Conservation (phyloP, 2,888 invertebrate genomes). For the Ophion slaviceki region DNA sequence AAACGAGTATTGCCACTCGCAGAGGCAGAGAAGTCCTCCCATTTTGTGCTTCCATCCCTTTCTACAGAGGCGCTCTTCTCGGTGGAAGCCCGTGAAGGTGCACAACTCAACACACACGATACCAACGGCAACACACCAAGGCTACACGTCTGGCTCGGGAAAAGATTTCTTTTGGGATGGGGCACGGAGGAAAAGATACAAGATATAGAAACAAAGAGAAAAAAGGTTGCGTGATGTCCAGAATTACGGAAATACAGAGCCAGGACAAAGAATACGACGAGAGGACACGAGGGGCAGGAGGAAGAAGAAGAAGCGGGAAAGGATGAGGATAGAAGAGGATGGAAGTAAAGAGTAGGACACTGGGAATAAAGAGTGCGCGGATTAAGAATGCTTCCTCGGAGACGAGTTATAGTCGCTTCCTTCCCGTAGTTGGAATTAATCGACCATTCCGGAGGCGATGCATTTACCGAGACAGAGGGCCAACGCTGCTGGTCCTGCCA, state of each 20-base stretch:
- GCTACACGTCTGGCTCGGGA: conserved; percentile 57
- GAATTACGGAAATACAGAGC: conserved; percentile 66
- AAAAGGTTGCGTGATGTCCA: conserved; percentile 50
- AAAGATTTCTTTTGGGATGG: conserved; percentile 73
- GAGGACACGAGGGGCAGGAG: conserved; percentile 45
- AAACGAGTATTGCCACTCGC: conserved; percentile 76
- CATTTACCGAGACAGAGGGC: conserved; percentile 81
- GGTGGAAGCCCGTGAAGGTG: conserved; percentile 73
- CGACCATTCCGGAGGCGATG: conserved; percentile 82
- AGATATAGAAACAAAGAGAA: conserved; percentile 58
- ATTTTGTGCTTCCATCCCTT: conserved; percentile 47
- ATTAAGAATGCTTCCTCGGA: conserved; percentile 83
- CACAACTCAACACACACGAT: conserved; percentile 69
- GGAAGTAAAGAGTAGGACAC: conserved; percentile 68
- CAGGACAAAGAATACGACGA: conserved; percentile 54
- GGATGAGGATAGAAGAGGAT: conserved; percentile 57
- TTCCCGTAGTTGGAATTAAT: conserved; percentile 83
- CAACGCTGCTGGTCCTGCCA: conserved; percentile 67
- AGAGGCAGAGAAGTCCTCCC: conserved; percentile 64
- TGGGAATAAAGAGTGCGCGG: conserved; percentile 81
- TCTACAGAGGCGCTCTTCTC: conserved; percentile 63
- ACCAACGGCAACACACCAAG: conserved; percentile 13
- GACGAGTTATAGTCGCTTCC: conserved; percentile 83
- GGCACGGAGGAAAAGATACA: conserved; percentile 44
- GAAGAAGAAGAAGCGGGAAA: conserved; percentile 32